Evolutionary conservation across 2,113 vertebrate genomes (phyloP).

Genomic region (Psilopogon haemacephalus): DNA sequence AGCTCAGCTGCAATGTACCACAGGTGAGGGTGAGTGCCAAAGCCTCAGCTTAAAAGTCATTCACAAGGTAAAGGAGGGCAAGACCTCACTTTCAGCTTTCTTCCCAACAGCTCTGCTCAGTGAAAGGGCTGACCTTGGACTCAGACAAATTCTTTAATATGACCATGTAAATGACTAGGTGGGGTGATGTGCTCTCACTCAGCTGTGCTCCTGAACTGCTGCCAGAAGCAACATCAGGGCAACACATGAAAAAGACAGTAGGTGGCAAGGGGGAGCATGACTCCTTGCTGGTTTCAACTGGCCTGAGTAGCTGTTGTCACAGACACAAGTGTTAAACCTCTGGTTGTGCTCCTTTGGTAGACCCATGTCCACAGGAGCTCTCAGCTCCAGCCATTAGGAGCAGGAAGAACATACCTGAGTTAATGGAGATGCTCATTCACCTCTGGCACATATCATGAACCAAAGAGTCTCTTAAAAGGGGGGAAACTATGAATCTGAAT

Average conservation of each 20-base stretch:
- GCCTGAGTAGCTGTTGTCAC: background rate
- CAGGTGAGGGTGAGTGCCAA: accelerated
- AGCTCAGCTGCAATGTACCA: background rate
- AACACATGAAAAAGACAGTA: background rate
- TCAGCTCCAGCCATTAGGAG: background rate
- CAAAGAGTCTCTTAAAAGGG: background rate
- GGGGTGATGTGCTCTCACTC: accelerated
- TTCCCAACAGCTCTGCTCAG: background rate
- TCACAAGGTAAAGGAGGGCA: background rate
- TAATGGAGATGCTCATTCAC: background rate
- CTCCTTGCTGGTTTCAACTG: background rate
- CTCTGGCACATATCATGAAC: background rate
- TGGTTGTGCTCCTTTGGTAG: background rate
- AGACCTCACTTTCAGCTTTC: background rate
- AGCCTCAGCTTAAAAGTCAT: background rate
- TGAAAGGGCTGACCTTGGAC: background rate
- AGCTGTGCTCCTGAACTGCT: background rate
- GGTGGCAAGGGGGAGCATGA: background rate
- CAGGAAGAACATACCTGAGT: background rate
- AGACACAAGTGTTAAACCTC: background rate
- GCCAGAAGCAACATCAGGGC: background rate
- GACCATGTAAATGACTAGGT: background rate
- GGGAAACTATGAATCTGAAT: background rate
- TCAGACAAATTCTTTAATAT: background rate
- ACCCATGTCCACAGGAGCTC: background rate